phyloP scores from a whole-genome alignment of 1,140 invertebrate species.

The Pseudomyrmex sp. region DNA sequence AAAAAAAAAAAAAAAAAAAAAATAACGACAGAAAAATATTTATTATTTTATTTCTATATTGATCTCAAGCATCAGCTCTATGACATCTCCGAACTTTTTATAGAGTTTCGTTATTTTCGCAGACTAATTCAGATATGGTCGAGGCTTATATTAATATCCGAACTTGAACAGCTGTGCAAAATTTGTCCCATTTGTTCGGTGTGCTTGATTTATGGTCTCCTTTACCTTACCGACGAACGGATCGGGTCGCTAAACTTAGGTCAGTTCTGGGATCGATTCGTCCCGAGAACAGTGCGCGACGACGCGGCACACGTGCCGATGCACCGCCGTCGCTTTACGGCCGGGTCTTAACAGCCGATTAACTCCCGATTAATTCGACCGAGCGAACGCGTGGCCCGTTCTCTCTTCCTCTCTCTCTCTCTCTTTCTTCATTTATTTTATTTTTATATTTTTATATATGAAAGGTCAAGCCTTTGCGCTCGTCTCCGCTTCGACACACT shows the following conservation, averaged over 20 bases:
- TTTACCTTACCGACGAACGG: not conserved
- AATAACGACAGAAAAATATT: too few relatives aligned
- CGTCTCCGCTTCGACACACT: slow-evolving; percentile 15
- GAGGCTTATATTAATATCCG: not conserved
- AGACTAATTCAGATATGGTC: too few relatives aligned
- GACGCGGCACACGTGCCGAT: slow-evolving; percentile 57
- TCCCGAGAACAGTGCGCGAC: slow-evolving; percentile 8
- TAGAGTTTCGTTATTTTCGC: not conserved
- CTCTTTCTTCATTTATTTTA: not conserved
- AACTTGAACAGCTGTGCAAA: not conserved
- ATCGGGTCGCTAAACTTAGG: slow-evolving; percentile 63
- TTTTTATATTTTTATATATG: slow-evolving; percentile 53
- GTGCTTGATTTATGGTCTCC: slow-evolving; percentile 4
- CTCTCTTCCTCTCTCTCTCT: slow-evolving; percentile 8
- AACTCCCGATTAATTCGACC: slow-evolving; percentile 55
- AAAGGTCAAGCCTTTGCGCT: slow-evolving; percentile 65
- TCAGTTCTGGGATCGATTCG: slow-evolving; percentile 64
- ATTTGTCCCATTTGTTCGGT: slow-evolving; percentile 17
- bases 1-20: too few relatives aligned
- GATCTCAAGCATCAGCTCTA: too few relatives aligned
- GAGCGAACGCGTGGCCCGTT: slow-evolving; percentile 21
- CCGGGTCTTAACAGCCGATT: slow-evolving; percentile 63
- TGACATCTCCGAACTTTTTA: too few relatives aligned
- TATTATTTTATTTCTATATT: too few relatives aligned
- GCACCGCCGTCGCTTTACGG: slow-evolving; percentile 38